Conservation (phyloP, 35 echinoderm and acorn worm genomes). For the Lytechinus pictus region DNA sequence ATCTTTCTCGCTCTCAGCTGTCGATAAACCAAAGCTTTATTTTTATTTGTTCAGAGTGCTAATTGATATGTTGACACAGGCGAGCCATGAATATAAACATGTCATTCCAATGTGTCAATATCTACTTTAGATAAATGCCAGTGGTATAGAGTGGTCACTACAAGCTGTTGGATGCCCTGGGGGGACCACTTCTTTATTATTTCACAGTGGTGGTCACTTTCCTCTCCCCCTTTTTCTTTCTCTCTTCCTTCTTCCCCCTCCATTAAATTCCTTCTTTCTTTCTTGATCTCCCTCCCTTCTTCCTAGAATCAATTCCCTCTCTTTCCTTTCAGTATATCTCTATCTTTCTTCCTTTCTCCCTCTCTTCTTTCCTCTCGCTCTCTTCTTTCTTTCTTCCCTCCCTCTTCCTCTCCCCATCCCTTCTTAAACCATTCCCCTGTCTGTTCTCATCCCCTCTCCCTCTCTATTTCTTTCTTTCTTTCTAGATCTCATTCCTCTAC, state of each 20-base stretch:
- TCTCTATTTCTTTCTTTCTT: background rate
- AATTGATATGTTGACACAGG: slow-evolving; percentile 18
- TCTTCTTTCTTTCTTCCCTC: no score
- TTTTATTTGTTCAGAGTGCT: background rate
- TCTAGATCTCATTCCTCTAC: background rate
- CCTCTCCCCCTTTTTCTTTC: background rate
- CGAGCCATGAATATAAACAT: background rate
- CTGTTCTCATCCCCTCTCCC: background rate
- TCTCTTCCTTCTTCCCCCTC: no score
- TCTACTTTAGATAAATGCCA: background rate
- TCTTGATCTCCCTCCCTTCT: no score
- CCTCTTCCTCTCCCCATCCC: no score
- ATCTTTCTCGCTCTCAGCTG: background rate
- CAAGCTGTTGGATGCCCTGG: background rate
- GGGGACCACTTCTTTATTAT: background rate
- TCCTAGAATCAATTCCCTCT: no score
- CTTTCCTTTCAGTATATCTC: no score
- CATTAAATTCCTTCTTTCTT: no score
- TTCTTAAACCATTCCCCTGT: no score
- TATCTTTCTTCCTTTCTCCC: no score
- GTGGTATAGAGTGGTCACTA: background rate
- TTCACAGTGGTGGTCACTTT: background rate
- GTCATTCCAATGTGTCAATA: background rate
- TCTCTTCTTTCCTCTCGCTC: no score
- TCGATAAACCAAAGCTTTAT: background rate